phyloP scores from a whole-genome alignment of 2,888 invertebrate genomes.

The Timema cristinae region DNA sequence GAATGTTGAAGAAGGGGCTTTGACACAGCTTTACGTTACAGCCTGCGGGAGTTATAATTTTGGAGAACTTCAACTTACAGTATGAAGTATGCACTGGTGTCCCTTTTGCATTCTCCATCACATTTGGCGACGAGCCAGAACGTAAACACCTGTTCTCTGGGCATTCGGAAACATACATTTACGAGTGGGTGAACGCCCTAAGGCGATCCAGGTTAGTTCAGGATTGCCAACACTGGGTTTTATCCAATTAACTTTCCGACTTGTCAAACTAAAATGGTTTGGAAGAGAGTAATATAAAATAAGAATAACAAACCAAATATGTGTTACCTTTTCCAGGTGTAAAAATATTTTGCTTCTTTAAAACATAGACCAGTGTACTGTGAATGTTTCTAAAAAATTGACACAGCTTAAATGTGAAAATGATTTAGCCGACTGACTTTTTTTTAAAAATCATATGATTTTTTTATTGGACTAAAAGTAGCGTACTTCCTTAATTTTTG shows the following conservation, averaged over 20 bases:
- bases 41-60: conserved; percentile 67
- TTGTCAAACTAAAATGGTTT: background rate
- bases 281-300: no score
- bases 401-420: no score
- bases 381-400: no score
- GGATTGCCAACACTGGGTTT: background rate
- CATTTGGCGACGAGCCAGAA: conserved; percentile 62
- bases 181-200: conserved; percentile 65
- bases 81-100: conserved; percentile 61
- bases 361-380: no score
- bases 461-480: no score
- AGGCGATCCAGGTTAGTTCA: conserved; percentile 54
- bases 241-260: conserved; percentile 7
- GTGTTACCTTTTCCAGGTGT: no score
- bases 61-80: conserved; percentile 68
- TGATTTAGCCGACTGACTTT: no score
- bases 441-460: no score
- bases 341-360: no score
- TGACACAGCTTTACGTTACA: conserved; percentile 37
- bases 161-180: conserved; percentile 64
- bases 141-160: conserved; percentile 68
- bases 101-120: conserved; percentile 71
- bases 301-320: no score
- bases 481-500: no score
- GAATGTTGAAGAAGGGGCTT: background rate